Conservation (phyloP, 2,113 vertebrate species). For the Heptranchias perlo region DNA sequence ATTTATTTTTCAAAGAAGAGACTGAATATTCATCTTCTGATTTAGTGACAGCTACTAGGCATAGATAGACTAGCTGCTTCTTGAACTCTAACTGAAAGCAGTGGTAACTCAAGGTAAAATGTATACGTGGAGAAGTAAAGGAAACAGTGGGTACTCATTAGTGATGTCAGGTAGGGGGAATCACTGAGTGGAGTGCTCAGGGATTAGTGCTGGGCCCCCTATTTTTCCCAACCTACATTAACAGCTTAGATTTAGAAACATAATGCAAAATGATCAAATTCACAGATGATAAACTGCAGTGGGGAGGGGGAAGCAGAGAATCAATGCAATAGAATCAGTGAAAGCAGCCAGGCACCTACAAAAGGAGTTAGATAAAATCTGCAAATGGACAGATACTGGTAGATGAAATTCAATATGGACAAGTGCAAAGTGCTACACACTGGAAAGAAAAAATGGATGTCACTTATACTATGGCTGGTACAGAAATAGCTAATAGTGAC, state of each 20-base stretch:
- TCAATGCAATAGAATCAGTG: neutral
- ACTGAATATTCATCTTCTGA: neutral
- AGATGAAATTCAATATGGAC: neutral
- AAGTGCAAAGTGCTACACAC: neutral
- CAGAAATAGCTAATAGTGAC: neutral
- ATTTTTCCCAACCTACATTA: neutral
- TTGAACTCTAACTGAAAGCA: neutral
- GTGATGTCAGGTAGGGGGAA: neutral
- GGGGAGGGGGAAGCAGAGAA: no score
- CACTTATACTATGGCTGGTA: neutral
- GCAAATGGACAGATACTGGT: neutral
- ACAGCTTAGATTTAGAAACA: neutral
- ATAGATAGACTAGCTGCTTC: neutral
- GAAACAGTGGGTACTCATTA: neutral
- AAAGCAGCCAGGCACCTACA: neutral
- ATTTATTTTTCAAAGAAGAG: slow-evolving; percentile 16
- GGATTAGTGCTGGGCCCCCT: neutral
- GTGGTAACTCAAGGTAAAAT: neutral
- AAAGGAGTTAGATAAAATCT: neutral
- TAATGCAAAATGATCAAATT: neutral
- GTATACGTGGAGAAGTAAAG: neutral
- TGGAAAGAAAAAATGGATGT: neutral
- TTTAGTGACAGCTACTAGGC: neutral
- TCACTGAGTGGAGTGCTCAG: neutral
- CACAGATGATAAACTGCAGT: neutral